Conservation (phyloP, 2,113 vertebrate genomes). For the Promerops cafer region DNA sequence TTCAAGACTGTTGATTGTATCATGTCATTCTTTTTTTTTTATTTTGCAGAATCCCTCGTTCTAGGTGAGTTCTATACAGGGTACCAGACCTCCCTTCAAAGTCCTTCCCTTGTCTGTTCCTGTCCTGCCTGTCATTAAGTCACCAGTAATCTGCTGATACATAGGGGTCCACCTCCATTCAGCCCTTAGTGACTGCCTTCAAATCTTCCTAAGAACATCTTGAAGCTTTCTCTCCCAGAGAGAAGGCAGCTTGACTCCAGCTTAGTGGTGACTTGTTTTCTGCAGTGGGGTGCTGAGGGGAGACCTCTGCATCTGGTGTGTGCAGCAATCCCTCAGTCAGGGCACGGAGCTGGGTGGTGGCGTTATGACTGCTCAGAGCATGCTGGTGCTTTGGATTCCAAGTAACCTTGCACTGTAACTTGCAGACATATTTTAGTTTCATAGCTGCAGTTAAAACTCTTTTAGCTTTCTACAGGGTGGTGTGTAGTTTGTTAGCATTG, state of each 20-base stretch:
- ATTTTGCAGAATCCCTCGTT: neutral
- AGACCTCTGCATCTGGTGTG: neutral
- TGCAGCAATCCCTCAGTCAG: neutral
- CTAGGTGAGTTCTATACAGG: neutral
- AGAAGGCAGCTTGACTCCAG: neutral
- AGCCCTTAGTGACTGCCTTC: neutral
- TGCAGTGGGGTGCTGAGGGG: neutral
- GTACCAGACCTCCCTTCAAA: neutral
- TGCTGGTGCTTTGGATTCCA: neutral
- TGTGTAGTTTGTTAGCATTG: neutral
- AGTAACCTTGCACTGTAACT: neutral
- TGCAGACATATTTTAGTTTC: neutral
- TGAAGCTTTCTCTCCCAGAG: neutral
- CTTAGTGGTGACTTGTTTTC: neutral
- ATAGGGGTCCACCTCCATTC: neutral
- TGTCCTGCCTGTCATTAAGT: neutral
- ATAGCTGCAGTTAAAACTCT: neutral
- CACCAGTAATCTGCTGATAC: neutral
- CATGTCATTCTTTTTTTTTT: neutral
- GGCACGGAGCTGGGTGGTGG: neutral
- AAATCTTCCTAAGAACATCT: neutral
- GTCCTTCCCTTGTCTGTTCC: neutral
- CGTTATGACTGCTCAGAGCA: neutral
- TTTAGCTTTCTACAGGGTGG: neutral
- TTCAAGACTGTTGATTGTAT: neutral